Conservation (phyloP, 1,140 invertebrate species). For the Sinonovacula constricta region DNA sequence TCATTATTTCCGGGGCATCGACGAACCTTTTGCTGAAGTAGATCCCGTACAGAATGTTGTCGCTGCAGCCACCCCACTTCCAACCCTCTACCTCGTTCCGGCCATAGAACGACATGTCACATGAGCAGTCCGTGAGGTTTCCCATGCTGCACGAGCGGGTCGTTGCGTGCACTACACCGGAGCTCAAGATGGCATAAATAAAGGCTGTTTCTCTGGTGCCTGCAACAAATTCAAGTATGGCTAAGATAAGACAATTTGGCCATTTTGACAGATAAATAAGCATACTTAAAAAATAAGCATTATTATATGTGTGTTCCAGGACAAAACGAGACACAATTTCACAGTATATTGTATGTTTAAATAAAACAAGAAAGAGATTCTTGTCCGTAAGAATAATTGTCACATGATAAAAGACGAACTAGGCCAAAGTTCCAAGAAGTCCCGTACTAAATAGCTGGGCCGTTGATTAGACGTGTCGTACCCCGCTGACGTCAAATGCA, state of each 20-base stretch:
- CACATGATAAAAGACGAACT: no score
- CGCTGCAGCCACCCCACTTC: slow-evolving; percentile 86
- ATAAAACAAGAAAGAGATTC: no score
- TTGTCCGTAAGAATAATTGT: no score
- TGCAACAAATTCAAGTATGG: slow-evolving; percentile 66
- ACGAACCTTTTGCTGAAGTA: slow-evolving; percentile 83
- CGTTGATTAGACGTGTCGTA: no score
- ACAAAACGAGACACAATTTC: no score
- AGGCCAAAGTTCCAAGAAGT: no score
- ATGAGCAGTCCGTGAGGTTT: slow-evolving; percentile 84
- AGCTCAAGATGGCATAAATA: slow-evolving; percentile 84
- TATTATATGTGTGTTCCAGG: no score
- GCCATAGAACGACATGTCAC: slow-evolving; percentile 79
- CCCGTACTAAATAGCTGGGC: no score
- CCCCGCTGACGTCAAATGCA: no score
- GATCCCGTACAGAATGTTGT: slow-evolving; percentile 83
- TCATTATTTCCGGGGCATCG: slow-evolving; percentile 81
- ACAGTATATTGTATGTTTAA: no score
- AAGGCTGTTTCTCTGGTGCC: slow-evolving; percentile 85
- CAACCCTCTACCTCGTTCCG: slow-evolving; percentile 80
- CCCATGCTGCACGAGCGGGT: slow-evolving; percentile 84
- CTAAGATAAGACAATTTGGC: background rate
- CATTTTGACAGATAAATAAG: no score
- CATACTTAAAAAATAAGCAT: no score
- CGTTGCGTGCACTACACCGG: slow-evolving; percentile 84